Evolutionary conservation across 2,888 invertebrate species (phyloP), one percentile per base, ranked within the genome.

Genomic region (Ennomos erosarius): DNA sequence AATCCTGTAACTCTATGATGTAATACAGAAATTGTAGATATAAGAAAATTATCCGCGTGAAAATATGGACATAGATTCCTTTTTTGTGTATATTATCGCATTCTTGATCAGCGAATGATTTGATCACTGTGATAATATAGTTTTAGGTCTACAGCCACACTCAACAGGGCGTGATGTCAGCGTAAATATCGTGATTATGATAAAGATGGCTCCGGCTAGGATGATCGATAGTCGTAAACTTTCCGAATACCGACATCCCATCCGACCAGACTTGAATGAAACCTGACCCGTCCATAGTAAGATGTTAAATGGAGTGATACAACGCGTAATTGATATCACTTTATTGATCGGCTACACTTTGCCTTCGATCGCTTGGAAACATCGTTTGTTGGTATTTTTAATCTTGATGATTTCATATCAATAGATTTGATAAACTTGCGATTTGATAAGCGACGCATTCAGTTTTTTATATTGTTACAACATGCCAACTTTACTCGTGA

Each of bases 11-110:
- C n/a, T n/a, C n/a, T 34, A 38, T 34, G 45, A 38, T 34, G 8
- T n/a, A 12, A 10, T 45, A 34, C 49, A 37, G 39, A 52, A 52
- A 53, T 26, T 6, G 26, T 48, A 47, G 9, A 37, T 1, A 35
- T 16, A 10, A 11, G 58, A 58, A 58, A 50, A 42, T 48, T 37
- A 43, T 48, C 35, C 37, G 36, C 13, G 34, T 10, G 35, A 13
- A n/a, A n/a, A n/a, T n/a, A n/a, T n/a, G 8, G 40, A n/a, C 44
- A 45, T 38, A 54, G 13, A 73, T 71, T 68, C 76, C 73, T 70
- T 65, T 70, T 57, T 65, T 43, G 53, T 50, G 54, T 16, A n/a
- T 16, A 16, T 73, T 74, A 77, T 71, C 73, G 67, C 48, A 50
- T 57, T 44, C 56, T 40, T 44, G 58, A 42, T 38, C 53, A 49